phyloP scores from a whole-genome alignment of 2,888 invertebrate genomes.

The Gordius sp. region DNA sequence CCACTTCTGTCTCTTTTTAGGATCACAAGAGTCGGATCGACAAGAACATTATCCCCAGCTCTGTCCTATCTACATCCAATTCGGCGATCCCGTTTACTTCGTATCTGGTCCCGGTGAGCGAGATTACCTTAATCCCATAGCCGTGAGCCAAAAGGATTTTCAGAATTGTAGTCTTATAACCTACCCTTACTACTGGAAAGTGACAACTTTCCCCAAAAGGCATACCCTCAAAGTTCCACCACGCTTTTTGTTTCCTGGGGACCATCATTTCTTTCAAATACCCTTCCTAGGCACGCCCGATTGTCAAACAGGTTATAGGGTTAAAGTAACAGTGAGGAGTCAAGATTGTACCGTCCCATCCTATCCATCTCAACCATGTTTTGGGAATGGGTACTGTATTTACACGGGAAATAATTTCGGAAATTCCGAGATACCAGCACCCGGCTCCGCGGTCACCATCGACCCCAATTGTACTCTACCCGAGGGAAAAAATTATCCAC shows the following conservation, averaged over 20 bases:
- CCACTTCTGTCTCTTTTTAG: no score
- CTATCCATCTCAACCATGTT: not conserved
- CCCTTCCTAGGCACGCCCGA: conserved; percentile 1
- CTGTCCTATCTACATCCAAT: not conserved
- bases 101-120: not conserved
- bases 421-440: no score
- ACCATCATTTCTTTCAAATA: conserved; percentile 6
- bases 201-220: conserved; percentile 1
- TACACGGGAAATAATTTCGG: no score
- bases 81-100: conserved; percentile 5
- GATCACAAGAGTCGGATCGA: no score
- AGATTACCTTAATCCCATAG: conserved; percentile 3
- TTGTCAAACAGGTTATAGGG: not conserved
- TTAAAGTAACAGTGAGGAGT: not conserved
- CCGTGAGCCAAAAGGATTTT: conserved; percentile 8
- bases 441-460: no score
- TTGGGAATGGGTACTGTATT: conserved; percentile 6
- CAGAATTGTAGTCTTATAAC: conserved; percentile 1
- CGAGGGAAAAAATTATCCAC: no score
- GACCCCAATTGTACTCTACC: no score
- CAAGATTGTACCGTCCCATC: conserved; percentile 11
- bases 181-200: conserved; percentile 12
- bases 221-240: not conserved
- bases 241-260: not conserved
- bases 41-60: conserved; percentile 12